phyloP scores from a whole-genome alignment of 1,140 invertebrate species.

The Scaptomyza pallida region DNA sequence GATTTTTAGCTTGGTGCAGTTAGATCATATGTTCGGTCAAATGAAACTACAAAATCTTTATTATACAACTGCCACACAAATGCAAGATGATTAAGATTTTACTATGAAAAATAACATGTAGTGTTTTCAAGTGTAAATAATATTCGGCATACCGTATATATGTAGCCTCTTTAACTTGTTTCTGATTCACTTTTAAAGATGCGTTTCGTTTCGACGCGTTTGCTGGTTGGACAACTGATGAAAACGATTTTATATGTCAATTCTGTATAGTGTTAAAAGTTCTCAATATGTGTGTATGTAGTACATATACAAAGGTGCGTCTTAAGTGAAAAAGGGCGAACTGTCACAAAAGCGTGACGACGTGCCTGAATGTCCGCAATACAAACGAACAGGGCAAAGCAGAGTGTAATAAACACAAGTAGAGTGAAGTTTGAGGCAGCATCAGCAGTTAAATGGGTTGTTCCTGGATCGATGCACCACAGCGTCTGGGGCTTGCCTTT shows the following conservation, averaged over 20 bases:
- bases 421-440: too few relatives aligned
- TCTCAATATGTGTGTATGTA: constrained; percentile 38
- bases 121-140: too few relatives aligned
- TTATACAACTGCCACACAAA: too few relatives aligned
- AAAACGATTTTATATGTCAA: constrained; percentile 80
- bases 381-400: constrained; percentile 43
- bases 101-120: too few relatives aligned
- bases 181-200: constrained; percentile 42
- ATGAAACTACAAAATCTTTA: too few relatives aligned
- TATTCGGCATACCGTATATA: too few relatives aligned
- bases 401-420: too few relatives aligned
- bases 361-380: constrained; percentile 80
- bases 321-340: constrained; percentile 79
- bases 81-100: too few relatives aligned
- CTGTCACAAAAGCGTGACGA: constrained; percentile 83
- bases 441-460: constrained; percentile 6
- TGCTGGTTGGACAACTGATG: constrained; percentile 54
- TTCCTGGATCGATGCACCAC: constrained; percentile 5
- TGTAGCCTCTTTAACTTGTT: constrained; percentile 4
- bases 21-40: too few relatives aligned
- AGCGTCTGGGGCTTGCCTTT: constrained; percentile 40
- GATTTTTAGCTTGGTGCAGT: too few relatives aligned
- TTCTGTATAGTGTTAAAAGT: constrained; percentile 70
- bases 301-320: constrained; percentile 5
- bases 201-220: neutral